phyloP scores from a whole-genome alignment of 2,888 invertebrate species.

The Drosophila demipolita region DNA sequence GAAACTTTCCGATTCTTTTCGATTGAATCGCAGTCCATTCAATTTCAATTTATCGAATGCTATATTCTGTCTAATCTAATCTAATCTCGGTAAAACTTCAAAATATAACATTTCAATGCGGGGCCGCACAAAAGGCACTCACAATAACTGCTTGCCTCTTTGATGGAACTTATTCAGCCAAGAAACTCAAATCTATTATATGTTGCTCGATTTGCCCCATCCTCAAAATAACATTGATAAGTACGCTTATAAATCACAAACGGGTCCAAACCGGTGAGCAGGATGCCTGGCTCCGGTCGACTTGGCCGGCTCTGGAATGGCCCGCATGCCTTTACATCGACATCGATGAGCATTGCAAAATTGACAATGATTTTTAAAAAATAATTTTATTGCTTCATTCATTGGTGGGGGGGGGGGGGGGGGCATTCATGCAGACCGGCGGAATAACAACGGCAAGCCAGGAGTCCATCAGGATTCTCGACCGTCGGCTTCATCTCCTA shows the following conservation, averaged over 20 bases:
- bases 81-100: slow-evolving; percentile 53
- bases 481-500: slow-evolving; percentile 23
- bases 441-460: slow-evolving; percentile 17
- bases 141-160: slow-evolving; percentile 37
- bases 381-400: slow-evolving; percentile 79
- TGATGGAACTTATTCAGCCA: slow-evolving; percentile 62
- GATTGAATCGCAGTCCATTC: slow-evolving; percentile 40
- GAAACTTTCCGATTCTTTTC: slow-evolving; percentile 4
- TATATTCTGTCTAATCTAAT: slow-evolving; percentile 72
- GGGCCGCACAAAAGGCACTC: slow-evolving; percentile 44
- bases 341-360: slow-evolving; percentile 75
- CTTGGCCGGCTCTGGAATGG: slow-evolving; percentile 6
- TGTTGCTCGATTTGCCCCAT: slow-evolving; percentile 56
- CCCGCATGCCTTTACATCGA: slow-evolving; percentile 74
- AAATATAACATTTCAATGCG: slow-evolving; percentile 69
- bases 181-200: slow-evolving; percentile 65
- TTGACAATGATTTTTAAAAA: slow-evolving; percentile 77
- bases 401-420: slow-evolving; percentile 13
- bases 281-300: slow-evolving; percentile 12
- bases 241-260: slow-evolving; percentile 79
- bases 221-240: slow-evolving; percentile 68
- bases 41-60: slow-evolving; percentile 70
- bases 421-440: slow-evolving; percentile 62
- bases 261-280: slow-evolving; percentile 39
- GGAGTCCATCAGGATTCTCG: slow-evolving; percentile 57